Evolutionary conservation across 2,797 vertebrate genomes (phyloP).

Genomic region (Sternotherus odoratus): DNA sequence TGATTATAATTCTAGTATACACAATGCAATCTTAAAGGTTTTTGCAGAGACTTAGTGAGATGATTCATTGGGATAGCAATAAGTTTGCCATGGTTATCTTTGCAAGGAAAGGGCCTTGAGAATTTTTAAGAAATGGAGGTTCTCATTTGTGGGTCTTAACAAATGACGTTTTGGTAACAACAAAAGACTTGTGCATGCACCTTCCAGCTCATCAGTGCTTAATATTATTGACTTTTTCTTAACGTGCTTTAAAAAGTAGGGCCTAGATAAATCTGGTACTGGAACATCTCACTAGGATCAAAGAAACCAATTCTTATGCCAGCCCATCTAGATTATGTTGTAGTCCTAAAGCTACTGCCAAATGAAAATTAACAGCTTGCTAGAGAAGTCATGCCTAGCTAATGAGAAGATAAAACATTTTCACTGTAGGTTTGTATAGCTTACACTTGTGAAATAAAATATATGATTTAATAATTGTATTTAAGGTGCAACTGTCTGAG

Average conservation of each 20-base stretch:
- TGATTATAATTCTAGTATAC: background rate
- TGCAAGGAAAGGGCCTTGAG: background rate
- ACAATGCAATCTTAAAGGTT: background rate
- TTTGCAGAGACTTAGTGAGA: background rate
- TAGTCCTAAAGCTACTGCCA: background rate
- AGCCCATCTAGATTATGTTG: background rate
- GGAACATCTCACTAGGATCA: background rate
- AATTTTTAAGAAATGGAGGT: background rate
- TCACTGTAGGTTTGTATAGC: background rate
- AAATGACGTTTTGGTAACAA: background rate
- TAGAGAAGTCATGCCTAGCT: background rate
- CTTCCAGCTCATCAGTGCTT: background rate
- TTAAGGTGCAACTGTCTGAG: background rate
- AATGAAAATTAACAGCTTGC: background rate
- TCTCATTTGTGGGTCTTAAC: background rate
- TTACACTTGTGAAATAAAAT: background rate
- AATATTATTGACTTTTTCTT: background rate
- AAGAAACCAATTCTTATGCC: background rate
- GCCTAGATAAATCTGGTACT: background rate
- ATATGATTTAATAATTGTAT: background rate
- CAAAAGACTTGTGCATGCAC: background rate
- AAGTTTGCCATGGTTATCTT: background rate
- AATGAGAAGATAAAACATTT: background rate
- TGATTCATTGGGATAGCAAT: background rate
- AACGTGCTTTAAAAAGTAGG: background rate